Base-by-base conservation (phyloP, 2,797 vertebrate species). In the Brachymystax lenok region DNA sequence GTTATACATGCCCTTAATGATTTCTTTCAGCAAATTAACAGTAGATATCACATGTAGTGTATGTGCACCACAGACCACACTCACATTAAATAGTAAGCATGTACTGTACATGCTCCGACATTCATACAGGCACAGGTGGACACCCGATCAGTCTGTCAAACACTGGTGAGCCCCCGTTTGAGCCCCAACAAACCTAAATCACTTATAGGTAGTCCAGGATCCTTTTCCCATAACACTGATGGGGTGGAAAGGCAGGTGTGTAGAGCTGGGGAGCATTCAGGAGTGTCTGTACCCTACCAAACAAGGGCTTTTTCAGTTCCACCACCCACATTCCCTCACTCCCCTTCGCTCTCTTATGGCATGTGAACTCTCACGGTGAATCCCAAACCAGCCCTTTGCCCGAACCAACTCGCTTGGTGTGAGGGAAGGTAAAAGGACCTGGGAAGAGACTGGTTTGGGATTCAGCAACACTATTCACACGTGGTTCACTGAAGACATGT, bases 41-140 rank as follows among this genome's bases (percentile, higher is more conserved):
- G 74, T 69, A 64, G 59, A 63, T 16, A 64, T 4, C 21, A 50
- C 54, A 61, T 21, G n/a, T 54, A 75, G 50, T 24, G 46, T 24
- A 21, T 27, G 56, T 70, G 68, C 27, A 54, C 19, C 16, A 71
- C n/a, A 63, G 40, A 54, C 40, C 59, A 46, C 56, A 59, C 59
- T 24, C 50, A 24, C 13, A 50, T 52, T 71, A 71, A 71, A 71
- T 71, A 33, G 61, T 35, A 61, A 5, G 33, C 50, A 68, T 19
- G 59, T 46, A 35, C 63, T 19, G 59, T 50, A 35, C 64, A 50
- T 16, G 28, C 74, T 61, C 66, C 33, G 17, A 19, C 69, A 56
- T 69, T 64, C 70, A 50, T 54, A 46, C 69, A 72, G 35, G 35
- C 71, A 61, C 77, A 69, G 16, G 59, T 73, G 27, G 17, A 74